Percentiles rank a stretch among this genome's conserved stretches.
Evolutionary conservation across 2,797 vertebrate genomes (phyloP).

Genomic region (Paguma larvata): DNA sequence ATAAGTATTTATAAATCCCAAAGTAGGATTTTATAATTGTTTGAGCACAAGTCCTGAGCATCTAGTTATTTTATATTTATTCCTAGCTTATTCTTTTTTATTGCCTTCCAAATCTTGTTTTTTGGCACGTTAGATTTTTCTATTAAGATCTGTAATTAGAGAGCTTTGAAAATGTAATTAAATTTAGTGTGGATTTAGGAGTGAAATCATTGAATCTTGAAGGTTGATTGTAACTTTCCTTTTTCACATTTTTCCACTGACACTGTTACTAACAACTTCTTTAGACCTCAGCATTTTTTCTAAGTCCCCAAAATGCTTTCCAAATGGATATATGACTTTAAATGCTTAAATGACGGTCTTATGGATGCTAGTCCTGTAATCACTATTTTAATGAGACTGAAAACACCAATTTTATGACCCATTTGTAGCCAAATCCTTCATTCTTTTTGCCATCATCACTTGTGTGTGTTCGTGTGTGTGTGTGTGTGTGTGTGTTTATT

Average conservation of each 20-base stretch:
- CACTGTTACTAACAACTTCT: neutral
- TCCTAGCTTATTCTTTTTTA: constrained; percentile 23
- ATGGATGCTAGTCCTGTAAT: neutral
- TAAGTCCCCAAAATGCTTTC: constrained; percentile 6
- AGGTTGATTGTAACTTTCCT: constrained; percentile 40
- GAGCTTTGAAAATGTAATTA: neutral
- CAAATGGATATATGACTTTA: neutral
- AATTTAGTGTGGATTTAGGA: constrained; percentile 9
- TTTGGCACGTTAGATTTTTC: neutral
- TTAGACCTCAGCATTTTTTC: neutral
- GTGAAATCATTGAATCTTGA: neutral
- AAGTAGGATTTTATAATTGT: constrained; percentile 13
- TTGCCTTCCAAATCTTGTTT: constrained; percentile 21
- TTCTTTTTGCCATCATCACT: neutral
- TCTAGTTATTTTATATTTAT: constrained; percentile 28
- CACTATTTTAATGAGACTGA: neutral
- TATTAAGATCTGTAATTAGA: neutral
- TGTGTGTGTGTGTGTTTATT: neutral
- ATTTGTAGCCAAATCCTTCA: neutral
- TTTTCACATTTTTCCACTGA: neutral
- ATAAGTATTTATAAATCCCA: neutral
- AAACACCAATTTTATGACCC: neutral
- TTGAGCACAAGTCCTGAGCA: neutral
- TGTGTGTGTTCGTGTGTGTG: neutral
- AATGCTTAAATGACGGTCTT: neutral